These are phyloP conservation scores for Protophormia terraenovae DNA, from an alignment of 2,888 invertebrate genomes.

Conservation along the genomic window DNA sequence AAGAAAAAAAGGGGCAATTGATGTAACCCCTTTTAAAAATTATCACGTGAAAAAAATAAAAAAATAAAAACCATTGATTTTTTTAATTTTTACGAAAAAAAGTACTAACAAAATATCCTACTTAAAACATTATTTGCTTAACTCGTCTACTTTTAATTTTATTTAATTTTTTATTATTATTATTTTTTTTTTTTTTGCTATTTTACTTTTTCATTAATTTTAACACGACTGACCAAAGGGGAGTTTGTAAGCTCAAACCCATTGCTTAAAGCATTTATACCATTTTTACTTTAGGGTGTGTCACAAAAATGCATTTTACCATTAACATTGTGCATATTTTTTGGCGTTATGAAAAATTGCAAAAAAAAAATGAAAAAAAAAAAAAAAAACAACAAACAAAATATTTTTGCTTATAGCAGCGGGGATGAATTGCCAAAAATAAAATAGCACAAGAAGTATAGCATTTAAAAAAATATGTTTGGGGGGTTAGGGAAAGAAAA, in stretches of 20 bases:
- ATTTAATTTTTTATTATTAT: background rate
- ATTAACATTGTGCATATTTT: constrained; percentile 69
- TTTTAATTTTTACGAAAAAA: background rate
- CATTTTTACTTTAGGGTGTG: constrained; percentile 37
- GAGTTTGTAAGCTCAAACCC: background rate
- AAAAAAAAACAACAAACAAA: constrained; percentile 58
- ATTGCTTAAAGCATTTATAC: too few relatives aligned
- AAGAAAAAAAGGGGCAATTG: background rate
- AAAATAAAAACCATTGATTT: constrained; percentile 32
- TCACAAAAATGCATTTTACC: constrained; percentile 63
- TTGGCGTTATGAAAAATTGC: constrained; percentile 61
- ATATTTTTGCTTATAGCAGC: constrained; percentile 35
- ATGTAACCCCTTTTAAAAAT: background rate
- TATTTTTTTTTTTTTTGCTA: too few relatives aligned
- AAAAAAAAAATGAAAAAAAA: constrained; percentile 49
- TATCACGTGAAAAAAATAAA: background rate
- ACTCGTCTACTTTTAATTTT: constrained; percentile 41
- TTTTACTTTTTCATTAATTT: constrained; percentile 59
- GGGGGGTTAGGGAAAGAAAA: background rate
- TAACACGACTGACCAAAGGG: background rate
- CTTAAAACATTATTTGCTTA: constrained; percentile 67
- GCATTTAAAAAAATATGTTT: constrained; percentile 34
- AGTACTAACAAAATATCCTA: constrained; percentile 19
- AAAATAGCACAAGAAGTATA: background rate
- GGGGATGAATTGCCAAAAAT: constrained; percentile 33